Conservation (phyloP, 2,113 vertebrate species). For the Geococcyx californianus region DNA sequence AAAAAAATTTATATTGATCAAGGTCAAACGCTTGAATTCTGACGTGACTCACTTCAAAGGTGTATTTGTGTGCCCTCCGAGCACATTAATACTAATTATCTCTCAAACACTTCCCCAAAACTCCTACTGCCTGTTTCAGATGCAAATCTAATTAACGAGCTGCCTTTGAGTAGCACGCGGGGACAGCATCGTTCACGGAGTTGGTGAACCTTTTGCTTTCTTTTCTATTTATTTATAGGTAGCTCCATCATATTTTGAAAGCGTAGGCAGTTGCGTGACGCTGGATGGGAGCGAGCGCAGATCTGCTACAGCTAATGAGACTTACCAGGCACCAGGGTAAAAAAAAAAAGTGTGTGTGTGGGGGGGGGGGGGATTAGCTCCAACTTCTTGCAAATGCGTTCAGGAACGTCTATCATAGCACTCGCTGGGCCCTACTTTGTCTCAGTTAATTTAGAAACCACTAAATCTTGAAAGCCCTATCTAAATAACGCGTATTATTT, state of each 20-base stretch:
- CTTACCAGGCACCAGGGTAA: not conserved
- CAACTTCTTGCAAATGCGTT: not conserved
- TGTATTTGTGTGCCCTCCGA: constrained; percentile 54
- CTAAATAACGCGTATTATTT: not conserved
- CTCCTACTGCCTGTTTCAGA: constrained; percentile 51
- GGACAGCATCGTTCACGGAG: not conserved
- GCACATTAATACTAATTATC: constrained; percentile 60
- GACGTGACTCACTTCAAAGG: constrained; percentile 54
- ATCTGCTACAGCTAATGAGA: not conserved
- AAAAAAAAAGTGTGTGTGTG: not conserved
- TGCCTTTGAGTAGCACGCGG: constrained; percentile 29
- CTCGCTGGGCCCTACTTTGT: not conserved
- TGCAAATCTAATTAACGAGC: constrained; percentile 68
- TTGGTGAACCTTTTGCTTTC: not conserved
- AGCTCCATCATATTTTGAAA: constrained; percentile 5
- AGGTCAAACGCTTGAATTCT: constrained; percentile 53
- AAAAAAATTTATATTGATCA: constrained; percentile 8
- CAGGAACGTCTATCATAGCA: not conserved
- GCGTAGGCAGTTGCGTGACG: not conserved
- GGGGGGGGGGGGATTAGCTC: not conserved
- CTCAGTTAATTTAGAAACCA: not conserved
- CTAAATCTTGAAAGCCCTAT: not conserved
- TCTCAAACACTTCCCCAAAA: constrained; percentile 42
- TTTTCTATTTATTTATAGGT: constrained; percentile 32
- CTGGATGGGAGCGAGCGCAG: not conserved